phyloP scores from a whole-genome alignment of 1,140 invertebrate species.

The Ditylenchus dipsaci region DNA sequence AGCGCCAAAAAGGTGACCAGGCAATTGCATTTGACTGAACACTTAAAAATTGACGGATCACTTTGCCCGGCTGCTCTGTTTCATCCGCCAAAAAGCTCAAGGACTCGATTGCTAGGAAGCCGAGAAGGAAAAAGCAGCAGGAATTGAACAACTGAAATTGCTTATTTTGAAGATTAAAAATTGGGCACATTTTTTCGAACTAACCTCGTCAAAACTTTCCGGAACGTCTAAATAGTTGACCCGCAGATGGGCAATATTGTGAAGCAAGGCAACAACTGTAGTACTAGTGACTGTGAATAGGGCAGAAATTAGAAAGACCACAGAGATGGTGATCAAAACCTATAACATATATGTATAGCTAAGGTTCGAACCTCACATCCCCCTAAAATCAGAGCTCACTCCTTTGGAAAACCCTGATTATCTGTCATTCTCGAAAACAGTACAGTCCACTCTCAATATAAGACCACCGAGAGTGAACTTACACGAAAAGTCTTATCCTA shows the following conservation, averaged over 20 bases:
- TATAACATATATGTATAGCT: slow-evolving; percentile 1
- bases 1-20: slow-evolving; percentile 18
- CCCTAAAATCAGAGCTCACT: no score
- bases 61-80: slow-evolving; percentile 20
- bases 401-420: no score
- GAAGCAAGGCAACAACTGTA: slow-evolving; percentile 35
- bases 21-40: background rate
- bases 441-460: no score
- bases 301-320: slow-evolving; percentile 32
- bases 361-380: slow-evolving; percentile 7
- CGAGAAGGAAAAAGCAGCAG: slow-evolving; percentile 20
- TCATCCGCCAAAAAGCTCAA: slow-evolving; percentile 32
- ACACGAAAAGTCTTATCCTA: no score
- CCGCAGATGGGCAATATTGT: slow-evolving; percentile 24
- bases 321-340: slow-evolving; percentile 20
- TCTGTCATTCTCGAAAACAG: no score
- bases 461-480: no score
- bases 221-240: slow-evolving; percentile 20
- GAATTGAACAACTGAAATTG: slow-evolving; percentile 2
- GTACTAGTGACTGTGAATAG: slow-evolving; percentile 35
- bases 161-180: background rate
- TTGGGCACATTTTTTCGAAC: no score
- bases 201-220: slow-evolving; percentile 18
- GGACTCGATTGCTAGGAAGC: slow-evolving; percentile 20
- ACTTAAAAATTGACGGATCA: slow-evolving; percentile 16